Evolutionary conservation across 2,888 invertebrate species (phyloP).

Genomic region (Altica lythri): DNA sequence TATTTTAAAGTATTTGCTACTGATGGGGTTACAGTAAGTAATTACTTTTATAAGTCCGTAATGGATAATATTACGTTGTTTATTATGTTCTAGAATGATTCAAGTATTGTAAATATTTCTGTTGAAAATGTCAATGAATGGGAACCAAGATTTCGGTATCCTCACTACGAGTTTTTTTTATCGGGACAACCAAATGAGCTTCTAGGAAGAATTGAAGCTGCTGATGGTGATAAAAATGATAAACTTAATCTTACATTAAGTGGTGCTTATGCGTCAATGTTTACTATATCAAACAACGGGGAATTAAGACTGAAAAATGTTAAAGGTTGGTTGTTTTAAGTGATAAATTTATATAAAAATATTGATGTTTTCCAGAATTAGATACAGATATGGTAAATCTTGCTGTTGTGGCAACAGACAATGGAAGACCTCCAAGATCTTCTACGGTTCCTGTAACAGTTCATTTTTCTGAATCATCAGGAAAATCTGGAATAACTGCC

Average conservation of each 20-base stretch:
- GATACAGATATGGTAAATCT: constrained; percentile 63
- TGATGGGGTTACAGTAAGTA: constrained; percentile 72
- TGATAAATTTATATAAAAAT: background rate
- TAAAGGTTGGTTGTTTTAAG: constrained; percentile 33
- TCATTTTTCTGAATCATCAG: constrained; percentile 61
- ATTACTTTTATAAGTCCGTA: background rate
- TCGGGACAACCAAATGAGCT: constrained; percentile 49
- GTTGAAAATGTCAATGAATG: constrained; percentile 90
- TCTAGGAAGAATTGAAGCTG: constrained; percentile 78
- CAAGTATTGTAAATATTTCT: constrained; percentile 78
- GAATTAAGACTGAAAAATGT: constrained; percentile 66
- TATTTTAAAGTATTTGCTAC: constrained; percentile 81
- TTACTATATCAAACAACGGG: constrained; percentile 68
- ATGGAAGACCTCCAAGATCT: constrained; percentile 81
- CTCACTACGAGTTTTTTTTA: constrained; percentile 82
- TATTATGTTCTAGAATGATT: constrained; percentile 79
- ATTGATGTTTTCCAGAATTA: constrained; percentile 2
- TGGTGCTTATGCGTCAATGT: constrained; percentile 55
- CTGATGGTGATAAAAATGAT: constrained; percentile 84
- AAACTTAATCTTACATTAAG: constrained; percentile 69
- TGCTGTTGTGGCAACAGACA: constrained; percentile 82
- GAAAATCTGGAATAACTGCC: constrained; percentile 49
- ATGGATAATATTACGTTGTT: too few relatives aligned
- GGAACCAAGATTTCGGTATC: constrained; percentile 88
- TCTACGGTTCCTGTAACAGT: constrained; percentile 72